Conservation (phyloP, 2,797 vertebrate genomes). For the Enteromius unitaeniatus region DNA sequence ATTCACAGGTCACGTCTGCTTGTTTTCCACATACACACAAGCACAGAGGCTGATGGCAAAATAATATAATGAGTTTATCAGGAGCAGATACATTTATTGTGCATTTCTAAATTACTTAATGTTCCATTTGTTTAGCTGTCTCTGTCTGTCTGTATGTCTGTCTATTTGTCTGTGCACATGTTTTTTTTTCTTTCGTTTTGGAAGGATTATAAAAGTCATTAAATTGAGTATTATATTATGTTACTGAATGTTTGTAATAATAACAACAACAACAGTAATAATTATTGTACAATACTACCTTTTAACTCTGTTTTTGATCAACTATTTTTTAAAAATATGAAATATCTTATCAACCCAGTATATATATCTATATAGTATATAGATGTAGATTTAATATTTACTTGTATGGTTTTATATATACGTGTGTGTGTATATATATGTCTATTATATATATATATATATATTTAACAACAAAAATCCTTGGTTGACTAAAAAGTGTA, state of each 20-base stretch:
- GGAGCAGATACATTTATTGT: background rate
- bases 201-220: background rate
- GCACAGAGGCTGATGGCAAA: background rate
- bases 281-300: too few species aligned
- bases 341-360: too few species aligned
- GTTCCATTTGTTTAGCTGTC: background rate
- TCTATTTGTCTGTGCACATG: too few species aligned
- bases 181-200: background rate
- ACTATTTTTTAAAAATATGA: background rate
- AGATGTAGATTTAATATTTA: too few species aligned
- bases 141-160: background rate
- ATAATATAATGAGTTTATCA: background rate
- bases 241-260: background rate
- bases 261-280: background rate
- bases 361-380: too few species aligned
- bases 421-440: too few species aligned
- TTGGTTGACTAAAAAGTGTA: too few species aligned
- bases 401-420: too few species aligned
- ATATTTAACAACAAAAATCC: too few species aligned
- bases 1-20: slow-evolving; percentile 22
- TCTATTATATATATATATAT: too few species aligned
- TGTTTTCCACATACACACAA: slow-evolving; percentile 2
- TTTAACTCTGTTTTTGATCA: background rate
- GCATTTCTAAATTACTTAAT: background rate
- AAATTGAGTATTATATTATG: background rate